Base-by-base conservation (phyloP, 2,888 invertebrate species). In the Ecliptopera silaceata region DNA sequence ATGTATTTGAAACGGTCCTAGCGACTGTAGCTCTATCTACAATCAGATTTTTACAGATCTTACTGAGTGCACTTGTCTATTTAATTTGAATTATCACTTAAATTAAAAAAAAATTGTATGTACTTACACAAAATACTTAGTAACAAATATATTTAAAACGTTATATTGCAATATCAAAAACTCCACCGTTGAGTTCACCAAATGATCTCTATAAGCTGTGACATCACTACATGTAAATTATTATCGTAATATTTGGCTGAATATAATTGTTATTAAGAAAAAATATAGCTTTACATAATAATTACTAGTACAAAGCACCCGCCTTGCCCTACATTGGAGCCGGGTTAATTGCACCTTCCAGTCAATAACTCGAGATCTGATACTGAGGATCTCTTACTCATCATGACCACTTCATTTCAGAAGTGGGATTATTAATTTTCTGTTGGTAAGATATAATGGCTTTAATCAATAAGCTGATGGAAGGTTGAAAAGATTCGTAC, bases 301-400 rank as follows among this genome's bases (percentile, higher is more conserved):
- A 75, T 76, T 69, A 71, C 63, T 66, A 66, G 65, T 18, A 43
- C 52, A 52, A 70, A 75, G 68, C 69, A 60, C 62, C 73, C 75
- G 74, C 76, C 74, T 71, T 74, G 74, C 72, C 74, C 79, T 71
- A 75, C 68, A 73, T 73, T 62, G 58, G 64, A 70, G 68, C 51
- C 69, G 63, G 66, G 72, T 74, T 80, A 80, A 83, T 82, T 75
- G 70, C 67, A 82, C 81, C 78, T 73, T 63, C 80, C 80, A 81
- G 51, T 52, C 47, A 52, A 73, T 48, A 48, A 39, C 72, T 75
- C 65, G 72, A 82, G 77, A 82, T 83, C 79, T 61, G 76, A 80
- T 78, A 73, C 64, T 65, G 58, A 63, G 38, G 59, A 70, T 66
- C 69, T 68, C 74, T 74, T 69, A 75, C 45, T 49, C 51, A 53